Evolutionary conservation across 2,888 invertebrate genomes (phyloP), one percentile per base, ranked within the genome.

Genomic region (Calliopum simillimum): DNA sequence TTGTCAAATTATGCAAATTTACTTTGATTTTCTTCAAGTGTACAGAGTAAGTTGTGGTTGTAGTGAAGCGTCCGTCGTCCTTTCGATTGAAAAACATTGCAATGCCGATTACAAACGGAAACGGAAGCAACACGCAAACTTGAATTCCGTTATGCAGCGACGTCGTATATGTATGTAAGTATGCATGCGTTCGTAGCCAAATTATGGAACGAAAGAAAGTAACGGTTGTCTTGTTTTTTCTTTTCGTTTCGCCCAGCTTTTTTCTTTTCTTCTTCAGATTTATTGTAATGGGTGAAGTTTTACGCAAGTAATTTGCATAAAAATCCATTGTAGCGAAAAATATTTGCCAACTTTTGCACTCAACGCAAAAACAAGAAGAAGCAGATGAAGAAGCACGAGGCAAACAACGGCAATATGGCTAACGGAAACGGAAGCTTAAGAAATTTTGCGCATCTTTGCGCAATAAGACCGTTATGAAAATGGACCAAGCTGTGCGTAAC

Each of bases 1-100:
- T 82, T 82, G 82, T 82, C 81, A 81, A 81, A 82, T 82, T 82
- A 82, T 82, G 82, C 79, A 82, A 82, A 82, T 82, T 73, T 71
- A 73, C 70, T 75, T 58, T 72, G 73, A 73, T 70, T 70, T 49
- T 49, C 25, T 49, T 53, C 19, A 53, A 21, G 14, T 53, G 43
- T 43, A 51, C 16, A 19, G n/a, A n/a, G n/a, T n/a, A n/a, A n/a
- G n/a, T 16, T 16, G 49, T 16, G n/a, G 16, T 49, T 49, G 49
- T 53, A 53, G 53, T 23, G 21, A 12, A 53, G 19, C 23, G 19
- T 53, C 53, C 2, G 14, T 53, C 23, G 19, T 53, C 53, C 2
- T 53, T 53, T 12, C n/a, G 19, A 21, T 53, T 53, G 12, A 21
- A 12, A 19, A 23, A 16, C 19, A 21, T 23, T n/a, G 21, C 13